phyloP scores from a whole-genome alignment of 2,888 invertebrate genomes.

The Leptinotarsa haldemani region DNA sequence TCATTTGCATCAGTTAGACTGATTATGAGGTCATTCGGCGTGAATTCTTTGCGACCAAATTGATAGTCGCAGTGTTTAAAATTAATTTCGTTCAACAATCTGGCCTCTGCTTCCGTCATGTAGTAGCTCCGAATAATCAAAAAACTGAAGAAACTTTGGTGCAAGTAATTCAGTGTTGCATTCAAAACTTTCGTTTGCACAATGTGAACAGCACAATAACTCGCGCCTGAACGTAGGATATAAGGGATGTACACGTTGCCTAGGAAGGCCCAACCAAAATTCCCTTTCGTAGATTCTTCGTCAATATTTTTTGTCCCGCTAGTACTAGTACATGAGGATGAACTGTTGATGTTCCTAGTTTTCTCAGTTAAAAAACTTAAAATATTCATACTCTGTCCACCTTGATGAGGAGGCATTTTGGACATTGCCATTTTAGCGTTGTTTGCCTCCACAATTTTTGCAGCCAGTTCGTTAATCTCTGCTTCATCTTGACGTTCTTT shows the following conservation, averaged over 20 bases:
- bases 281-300: slow-evolving; percentile 82
- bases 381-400: slow-evolving; percentile 71
- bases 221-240: slow-evolving; percentile 84
- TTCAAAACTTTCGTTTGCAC: slow-evolving; percentile 91
- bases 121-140: slow-evolving; percentile 93
- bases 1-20: slow-evolving; percentile 88
- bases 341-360: slow-evolving; percentile 48
- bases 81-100: slow-evolving; percentile 92
- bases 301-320: slow-evolving; percentile 65
- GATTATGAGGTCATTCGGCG: slow-evolving; percentile 90
- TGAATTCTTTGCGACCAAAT: slow-evolving; percentile 89
- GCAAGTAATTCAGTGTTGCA: slow-evolving; percentile 88
- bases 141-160: slow-evolving; percentile 90
- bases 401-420: slow-evolving; percentile 51
- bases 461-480: slow-evolving; percentile 87
- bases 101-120: slow-evolving; percentile 90
- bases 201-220: slow-evolving; percentile 94
- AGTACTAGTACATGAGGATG: slow-evolving; percentile 65
- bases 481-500: slow-evolving; percentile 86
- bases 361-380: slow-evolving; percentile 71
- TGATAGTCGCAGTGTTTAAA: slow-evolving; percentile 90
- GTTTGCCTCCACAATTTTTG: slow-evolving; percentile 81
- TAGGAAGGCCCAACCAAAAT: slow-evolving; percentile 92
- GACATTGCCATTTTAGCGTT: slow-evolving; percentile 68
- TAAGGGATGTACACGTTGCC: slow-evolving; percentile 90